These are phyloP conservation scores for Helicoverpa armigera DNA, from an alignment of 1,140 invertebrate species.

Conservation along the genomic window DNA sequence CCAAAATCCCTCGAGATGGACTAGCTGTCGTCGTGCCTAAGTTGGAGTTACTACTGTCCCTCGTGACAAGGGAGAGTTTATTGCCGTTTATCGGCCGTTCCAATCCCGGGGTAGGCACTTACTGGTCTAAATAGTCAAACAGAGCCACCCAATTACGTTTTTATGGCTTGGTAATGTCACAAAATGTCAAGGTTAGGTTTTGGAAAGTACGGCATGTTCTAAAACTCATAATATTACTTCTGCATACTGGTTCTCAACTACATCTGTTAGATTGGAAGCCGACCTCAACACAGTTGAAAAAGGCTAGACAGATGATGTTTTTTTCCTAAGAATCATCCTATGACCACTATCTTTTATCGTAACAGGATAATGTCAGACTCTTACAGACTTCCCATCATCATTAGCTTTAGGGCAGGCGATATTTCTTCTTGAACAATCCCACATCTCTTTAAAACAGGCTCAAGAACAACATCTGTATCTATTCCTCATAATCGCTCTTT, in stretches of 20 bases:
- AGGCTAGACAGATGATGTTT: too few species aligned
- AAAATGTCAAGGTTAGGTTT: background rate
- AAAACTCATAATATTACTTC: too few species aligned
- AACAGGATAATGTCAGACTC: background rate
- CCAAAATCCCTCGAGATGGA: background rate
- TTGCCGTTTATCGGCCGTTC: conserved; percentile 25
- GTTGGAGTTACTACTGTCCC: background rate
- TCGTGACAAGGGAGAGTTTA: conserved; percentile 13
- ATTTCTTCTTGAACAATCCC: too few species aligned
- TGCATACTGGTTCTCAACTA: too few species aligned
- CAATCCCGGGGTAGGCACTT: background rate
- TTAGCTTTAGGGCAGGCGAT: too few species aligned
- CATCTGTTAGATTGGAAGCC: too few species aligned
- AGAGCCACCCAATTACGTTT: conserved; percentile 30
- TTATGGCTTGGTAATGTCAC: background rate
- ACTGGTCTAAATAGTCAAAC: conserved; percentile 26
- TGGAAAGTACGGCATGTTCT: too few species aligned
- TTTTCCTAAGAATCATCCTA: too few species aligned
- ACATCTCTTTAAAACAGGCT: too few species aligned
- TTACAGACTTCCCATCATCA: background rate
- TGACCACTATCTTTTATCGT: too few species aligned
- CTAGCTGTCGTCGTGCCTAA: background rate
- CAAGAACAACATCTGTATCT: background rate
- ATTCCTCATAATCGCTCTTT: too few species aligned
- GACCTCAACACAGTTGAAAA: too few species aligned